A percentile compares a stretch with the other conserved stretches of the same genome.
phyloP scores from a whole-genome alignment of 53 echinoderm and acorn worm species.

The Glandiceps talaboti region DNA sequence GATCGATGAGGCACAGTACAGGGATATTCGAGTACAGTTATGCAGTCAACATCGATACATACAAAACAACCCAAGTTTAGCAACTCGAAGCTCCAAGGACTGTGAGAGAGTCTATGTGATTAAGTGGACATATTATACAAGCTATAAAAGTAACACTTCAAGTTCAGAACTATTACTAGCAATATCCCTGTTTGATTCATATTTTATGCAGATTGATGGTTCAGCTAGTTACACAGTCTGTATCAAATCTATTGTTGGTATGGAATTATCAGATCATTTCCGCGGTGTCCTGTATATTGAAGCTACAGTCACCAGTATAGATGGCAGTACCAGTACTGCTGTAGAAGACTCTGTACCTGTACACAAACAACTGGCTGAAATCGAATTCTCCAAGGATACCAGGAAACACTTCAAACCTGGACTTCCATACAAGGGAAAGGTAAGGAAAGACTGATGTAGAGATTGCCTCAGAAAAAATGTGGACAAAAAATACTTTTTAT shows the following conservation, averaged over 20 bases:
- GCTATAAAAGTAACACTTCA: no score
- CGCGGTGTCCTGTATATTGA: constrained; percentile 67
- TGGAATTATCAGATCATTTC: constrained; percentile 25
- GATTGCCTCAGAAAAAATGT: no score
- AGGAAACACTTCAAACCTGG: constrained; percentile 92
- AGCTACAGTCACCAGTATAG: constrained; percentile 77
- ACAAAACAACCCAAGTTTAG: no score
- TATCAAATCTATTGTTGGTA: constrained; percentile 2
- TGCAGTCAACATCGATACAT: no score
- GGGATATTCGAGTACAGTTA: no score
- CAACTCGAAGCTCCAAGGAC: no score
- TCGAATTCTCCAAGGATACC: constrained; percentile 63
- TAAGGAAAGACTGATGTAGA: constrained; percentile 10
- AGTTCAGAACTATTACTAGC: no score
- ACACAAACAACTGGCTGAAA: constrained; percentile 54
- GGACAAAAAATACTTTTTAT: no score
- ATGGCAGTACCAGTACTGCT: constrained; percentile 73
- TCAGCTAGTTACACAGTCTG: constrained; percentile 18
- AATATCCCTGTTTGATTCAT: no score
- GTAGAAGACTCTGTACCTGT: constrained; percentile 83
- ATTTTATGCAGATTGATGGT: constrained; percentile 53
- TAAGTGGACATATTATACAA: no score
- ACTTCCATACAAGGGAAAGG: constrained; percentile 83
- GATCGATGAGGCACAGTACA: no score
- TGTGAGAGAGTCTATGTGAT: no score